A percentile compares a stretch with the other conserved stretches of the same genome.
These are phyloP conservation scores for Neoniphon sammara DNA, from an alignment of 2,797 vertebrate genomes.

Conservation along the genomic window DNA sequence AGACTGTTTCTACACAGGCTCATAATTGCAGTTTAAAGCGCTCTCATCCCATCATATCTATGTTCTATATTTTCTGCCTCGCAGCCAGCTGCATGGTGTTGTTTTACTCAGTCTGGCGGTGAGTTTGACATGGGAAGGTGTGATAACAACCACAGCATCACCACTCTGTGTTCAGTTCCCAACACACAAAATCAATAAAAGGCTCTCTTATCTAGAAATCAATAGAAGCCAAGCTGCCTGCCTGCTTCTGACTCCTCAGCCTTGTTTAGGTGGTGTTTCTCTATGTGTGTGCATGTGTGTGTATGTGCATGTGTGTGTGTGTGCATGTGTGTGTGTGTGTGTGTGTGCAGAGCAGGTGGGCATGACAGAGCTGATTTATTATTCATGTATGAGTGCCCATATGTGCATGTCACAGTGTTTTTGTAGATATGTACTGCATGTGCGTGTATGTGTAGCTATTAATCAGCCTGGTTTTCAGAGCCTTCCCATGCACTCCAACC, in stretches of 20 bases:
- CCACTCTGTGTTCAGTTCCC: conserved; percentile 25
- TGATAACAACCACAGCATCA: conserved; percentile 46
- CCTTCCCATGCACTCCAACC: neutral
- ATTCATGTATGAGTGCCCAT: too few relatives aligned
- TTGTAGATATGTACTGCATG: neutral
- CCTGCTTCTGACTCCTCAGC: conserved; percentile 17
- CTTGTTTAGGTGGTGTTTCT: conserved; percentile 2
- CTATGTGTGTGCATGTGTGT: neutral
- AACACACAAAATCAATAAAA: conserved; percentile 62
- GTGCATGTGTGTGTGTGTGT: neutral
- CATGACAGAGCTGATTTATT: too few relatives aligned
- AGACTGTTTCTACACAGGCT: conserved; percentile 6
- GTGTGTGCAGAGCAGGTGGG: neutral
- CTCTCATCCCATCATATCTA: too few relatives aligned
- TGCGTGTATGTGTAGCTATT: neutral
- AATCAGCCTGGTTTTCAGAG: neutral
- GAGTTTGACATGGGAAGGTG: conserved; percentile 1
- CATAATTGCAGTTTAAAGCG: too few relatives aligned
- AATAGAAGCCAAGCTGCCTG: neutral
- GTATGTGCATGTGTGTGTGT: conserved; percentile 7
- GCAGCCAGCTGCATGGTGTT: conserved; percentile 8
- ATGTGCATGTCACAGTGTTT: neutral
- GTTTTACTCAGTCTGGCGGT: conserved; percentile 19
- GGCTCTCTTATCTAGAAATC: conserved; percentile 38
- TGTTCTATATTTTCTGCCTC: too few relatives aligned